Evolutionary conservation across 2,113 vertebrate genomes (phyloP).

Genomic region (cat (Felis catus)): DNA sequence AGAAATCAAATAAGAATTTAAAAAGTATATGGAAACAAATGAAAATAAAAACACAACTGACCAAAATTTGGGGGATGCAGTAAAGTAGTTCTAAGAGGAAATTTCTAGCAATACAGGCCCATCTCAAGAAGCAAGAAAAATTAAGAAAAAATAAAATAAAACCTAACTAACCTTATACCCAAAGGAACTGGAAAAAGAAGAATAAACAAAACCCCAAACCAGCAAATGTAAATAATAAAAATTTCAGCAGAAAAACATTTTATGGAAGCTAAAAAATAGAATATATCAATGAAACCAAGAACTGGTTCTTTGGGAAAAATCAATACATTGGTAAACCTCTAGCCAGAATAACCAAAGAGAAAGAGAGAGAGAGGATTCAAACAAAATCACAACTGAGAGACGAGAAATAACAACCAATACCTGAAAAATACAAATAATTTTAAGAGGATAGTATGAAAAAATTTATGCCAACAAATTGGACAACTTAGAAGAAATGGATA

Average conservation of each 20-base stretch:
- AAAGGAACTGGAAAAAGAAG: no score
- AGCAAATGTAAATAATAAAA: background rate
- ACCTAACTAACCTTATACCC: no score
- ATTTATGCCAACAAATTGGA: no score
- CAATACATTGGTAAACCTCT: background rate
- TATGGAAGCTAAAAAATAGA: background rate
- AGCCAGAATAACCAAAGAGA: background rate
- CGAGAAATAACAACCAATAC: background rate
- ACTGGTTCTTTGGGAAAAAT: background rate
- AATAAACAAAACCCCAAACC: no score
- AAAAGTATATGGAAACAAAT: background rate
- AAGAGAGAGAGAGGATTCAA: background rate
- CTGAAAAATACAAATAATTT: background rate
- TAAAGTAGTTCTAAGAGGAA: background rate
- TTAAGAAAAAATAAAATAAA: no score
- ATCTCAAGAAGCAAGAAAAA: no score
- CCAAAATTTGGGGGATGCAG: background rate
- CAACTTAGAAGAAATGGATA: no score
- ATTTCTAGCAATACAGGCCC: background rate
- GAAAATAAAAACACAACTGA: background rate
- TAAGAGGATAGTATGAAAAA: no score
- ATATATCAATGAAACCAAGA: background rate
- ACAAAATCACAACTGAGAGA: background rate
- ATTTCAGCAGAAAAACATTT: background rate
- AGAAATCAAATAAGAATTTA: background rate